These are phyloP conservation scores for Onychomys torridus DNA, from an alignment of 2,797 vertebrate species.

Conservation along the genomic window DNA sequence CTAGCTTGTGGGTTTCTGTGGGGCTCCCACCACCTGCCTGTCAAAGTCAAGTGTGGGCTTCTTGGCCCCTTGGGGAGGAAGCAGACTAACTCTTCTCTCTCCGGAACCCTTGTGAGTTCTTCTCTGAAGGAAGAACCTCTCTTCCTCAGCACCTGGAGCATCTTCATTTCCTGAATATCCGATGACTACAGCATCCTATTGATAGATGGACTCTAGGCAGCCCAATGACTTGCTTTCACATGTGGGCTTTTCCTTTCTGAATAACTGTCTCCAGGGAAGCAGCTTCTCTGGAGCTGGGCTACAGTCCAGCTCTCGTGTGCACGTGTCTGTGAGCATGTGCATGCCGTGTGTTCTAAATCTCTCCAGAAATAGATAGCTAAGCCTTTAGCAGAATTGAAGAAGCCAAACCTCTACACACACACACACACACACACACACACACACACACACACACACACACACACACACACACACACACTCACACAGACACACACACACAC, in stretches of 20 bases:
- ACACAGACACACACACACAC: not conserved
- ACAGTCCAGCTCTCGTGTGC: not conserved
- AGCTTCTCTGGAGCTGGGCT: not conserved
- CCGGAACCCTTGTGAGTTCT: not conserved
- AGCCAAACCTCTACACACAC: not conserved
- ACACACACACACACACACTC: not conserved
- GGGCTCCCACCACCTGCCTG: no score
- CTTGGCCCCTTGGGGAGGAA: not conserved
- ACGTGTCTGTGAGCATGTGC: not conserved
- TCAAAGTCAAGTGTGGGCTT: not conserved
- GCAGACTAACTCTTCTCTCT: not conserved
- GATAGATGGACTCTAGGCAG: not conserved
- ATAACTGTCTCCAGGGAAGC: not conserved
- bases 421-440: not conserved
- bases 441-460: not conserved
- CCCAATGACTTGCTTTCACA: not conserved
- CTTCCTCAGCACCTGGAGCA: not conserved
- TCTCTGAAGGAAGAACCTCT: not conserved
- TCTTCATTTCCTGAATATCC: not conserved
- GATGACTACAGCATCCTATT: not conserved
- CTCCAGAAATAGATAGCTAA: slow-evolving; percentile 36
- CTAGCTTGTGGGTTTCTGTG: accelerated
- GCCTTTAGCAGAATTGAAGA: not conserved
- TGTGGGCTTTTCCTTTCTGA: not conserved
- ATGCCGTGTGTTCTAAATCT: not conserved